These are phyloP conservation scores for Prenolepis imparis DNA, from an alignment of 2,888 invertebrate species.

Conservation along the genomic window DNA sequence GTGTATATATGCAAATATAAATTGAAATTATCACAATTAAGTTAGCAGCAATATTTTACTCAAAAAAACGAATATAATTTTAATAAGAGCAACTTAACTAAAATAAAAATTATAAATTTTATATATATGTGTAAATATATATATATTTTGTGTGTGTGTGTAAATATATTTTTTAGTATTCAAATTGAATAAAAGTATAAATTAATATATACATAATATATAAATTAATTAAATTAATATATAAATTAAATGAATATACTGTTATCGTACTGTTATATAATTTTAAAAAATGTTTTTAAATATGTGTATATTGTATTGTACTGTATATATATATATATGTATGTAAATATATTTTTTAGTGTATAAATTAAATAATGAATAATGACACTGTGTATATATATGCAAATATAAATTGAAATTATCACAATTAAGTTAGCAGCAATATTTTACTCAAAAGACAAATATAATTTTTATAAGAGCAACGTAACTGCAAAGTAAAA, in stretches of 20 bases:
- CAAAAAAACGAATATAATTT: background rate
- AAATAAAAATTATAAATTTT: slow-evolving; percentile 11
- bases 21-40: background rate
- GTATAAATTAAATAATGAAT: background rate
- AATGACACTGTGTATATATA: too few species aligned
- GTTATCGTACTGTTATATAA: background rate
- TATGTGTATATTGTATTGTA: background rate
- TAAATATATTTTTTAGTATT: background rate
- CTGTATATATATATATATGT: background rate
- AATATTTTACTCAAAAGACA: background rate
- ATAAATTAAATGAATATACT: background rate
- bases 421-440: background rate
- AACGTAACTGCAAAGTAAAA: background rate
- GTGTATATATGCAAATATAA: too few species aligned
- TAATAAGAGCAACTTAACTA: background rate
- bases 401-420: background rate
- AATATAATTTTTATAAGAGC: background rate
- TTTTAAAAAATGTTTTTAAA: background rate
- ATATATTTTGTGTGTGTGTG: too few species aligned
- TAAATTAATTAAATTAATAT: background rate
- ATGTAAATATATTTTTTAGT: background rate
- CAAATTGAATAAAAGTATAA: background rate
- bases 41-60: background rate
- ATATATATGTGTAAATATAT: too few species aligned
- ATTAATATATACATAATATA: background rate